phyloP scores from a whole-genome alignment of 1,140 invertebrate genomes.

The Radopholus similis region DNA sequence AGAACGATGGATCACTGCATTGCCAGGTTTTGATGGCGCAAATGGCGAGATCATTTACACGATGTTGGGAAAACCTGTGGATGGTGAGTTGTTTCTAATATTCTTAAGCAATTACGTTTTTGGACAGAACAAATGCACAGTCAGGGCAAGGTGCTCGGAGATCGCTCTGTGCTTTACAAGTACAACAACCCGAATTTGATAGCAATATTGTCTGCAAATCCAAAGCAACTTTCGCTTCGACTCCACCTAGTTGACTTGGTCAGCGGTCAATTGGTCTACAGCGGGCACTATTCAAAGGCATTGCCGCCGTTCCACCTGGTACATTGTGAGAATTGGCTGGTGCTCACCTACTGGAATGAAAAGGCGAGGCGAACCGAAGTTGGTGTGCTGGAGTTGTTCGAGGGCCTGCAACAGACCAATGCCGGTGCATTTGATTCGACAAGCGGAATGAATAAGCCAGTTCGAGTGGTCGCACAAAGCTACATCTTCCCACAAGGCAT shows the following conservation, averaged over 20 bases:
- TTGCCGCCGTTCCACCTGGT: slow-evolving; percentile 79
- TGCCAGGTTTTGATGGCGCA: slow-evolving; percentile 15
- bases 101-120: not conserved
- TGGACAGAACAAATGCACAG: slow-evolving; percentile 81
- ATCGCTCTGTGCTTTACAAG: slow-evolving; percentile 94
- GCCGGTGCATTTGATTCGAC: slow-evolving; percentile 69
- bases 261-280: slow-evolving; percentile 70
- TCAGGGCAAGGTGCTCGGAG: slow-evolving; percentile 85
- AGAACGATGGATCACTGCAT: slow-evolving; percentile 4
- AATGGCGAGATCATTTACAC: slow-evolving; percentile 42
- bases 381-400: slow-evolving; percentile 85
- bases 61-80: slow-evolving; percentile 42
- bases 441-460: slow-evolving; percentile 68
- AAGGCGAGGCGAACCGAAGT: slow-evolving; percentile 85
- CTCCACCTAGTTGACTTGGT: slow-evolving; percentile 85
- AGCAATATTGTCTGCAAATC: slow-evolving; percentile 74
- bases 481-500: slow-evolving; percentile 82
- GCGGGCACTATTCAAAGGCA: slow-evolving; percentile 64
- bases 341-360: slow-evolving; percentile 82
- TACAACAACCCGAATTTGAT: slow-evolving; percentile 96
- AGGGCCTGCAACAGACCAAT: slow-evolving; percentile 62
- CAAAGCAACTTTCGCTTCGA: slow-evolving; percentile 68
- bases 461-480: slow-evolving; percentile 78
- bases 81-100: slow-evolving; percentile 28
- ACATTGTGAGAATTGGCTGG: slow-evolving; percentile 93